Evolutionary conservation across 2,797 vertebrate species (phyloP), one percentile per base, ranked within the genome.

Genomic region (Pampus argenteus): DNA sequence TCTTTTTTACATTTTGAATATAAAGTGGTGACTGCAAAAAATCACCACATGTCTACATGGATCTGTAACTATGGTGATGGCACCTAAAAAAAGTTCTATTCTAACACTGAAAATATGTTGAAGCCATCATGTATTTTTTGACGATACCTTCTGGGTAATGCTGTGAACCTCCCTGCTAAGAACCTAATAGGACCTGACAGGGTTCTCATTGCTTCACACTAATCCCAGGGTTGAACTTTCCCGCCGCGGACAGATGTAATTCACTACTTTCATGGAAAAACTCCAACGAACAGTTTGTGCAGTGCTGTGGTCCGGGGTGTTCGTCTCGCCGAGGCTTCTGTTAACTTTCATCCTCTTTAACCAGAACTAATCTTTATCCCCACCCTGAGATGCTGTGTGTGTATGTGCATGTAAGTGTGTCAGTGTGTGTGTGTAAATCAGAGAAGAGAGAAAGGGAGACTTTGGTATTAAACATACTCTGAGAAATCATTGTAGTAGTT

Each of bases 321-420:
- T 74, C 22, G 18, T 74, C 69, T 74, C 3, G 20, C 71, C 18
- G 14, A 69, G 29, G 66, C 73, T 67, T 76, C 71, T 71, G 83
- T 81, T 76, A 64, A 55, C 47, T 0, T 65, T 89, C 71, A 89
- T 88, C 84, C 88, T 87, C 62, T 91, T 90, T 84, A 72, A 86
- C 86, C 79, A 86, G 66, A 88, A 91, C 88, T 88, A 91, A 91
- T 88, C 86, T 86, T 86, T 82, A 87, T 89, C 81, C 85, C 66
- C 23, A 70, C 74, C 76, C 74, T 72, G 31, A 72, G 72, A 79
- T 50, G 51, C 40, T 67, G 29, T 15, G 45, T 71, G 55, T 67
- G 48, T 45, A 23, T 50, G 48, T 34, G 18, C 34, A 8, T 13
- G 8, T 18, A 6, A 18, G 38, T 23, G 42, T 2, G 10, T 34